Evolutionary conservation across 2,888 invertebrate genomes (phyloP), one percentile per base, ranked within the genome.

Genomic region (Ophion slaviceki): DNA sequence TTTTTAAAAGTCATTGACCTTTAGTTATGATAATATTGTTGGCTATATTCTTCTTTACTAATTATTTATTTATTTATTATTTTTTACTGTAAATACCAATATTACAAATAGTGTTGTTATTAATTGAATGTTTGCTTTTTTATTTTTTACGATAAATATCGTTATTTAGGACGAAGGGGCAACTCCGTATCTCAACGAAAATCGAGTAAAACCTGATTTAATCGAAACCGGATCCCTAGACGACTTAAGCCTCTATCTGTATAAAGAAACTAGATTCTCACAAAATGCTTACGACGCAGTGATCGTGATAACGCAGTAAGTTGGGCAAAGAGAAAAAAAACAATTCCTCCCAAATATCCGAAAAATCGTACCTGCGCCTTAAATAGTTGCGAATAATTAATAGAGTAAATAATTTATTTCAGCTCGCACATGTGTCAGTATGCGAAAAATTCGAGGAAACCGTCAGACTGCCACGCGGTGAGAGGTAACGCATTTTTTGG

Each of bases 151-250:
- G 59, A 20, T 5, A 61, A n/a, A 0, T 32, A 20, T 40, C 17
- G 8, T 71, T 47, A 47, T 71, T 67, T 14, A 86, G 86, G 86
- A 86, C 53, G 47, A 61, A 24, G 72, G 67, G 40, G 86, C 86
- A 14, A 86, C 86, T 68, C 86, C 86, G 14, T 86, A 82, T 67
- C 59, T 86, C n/a, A 80, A 77, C 36, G 64, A 80, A 62, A 80
- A 76, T 36, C 68, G 82, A 36, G 57, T 86, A n/a, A n/a, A 64
- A 40, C 62, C 80, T 32, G 61, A 76, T 80, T 40, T 68, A 14
- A 72, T 86, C 24, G 80, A 74, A 5, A 24, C 71, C n/a, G 71
- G 62, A 32, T 70, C 82, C 17, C 71, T 86, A 67, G 83, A 76
- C 76, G 80, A 62, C 6, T 57, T 86, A 76, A 80, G 82, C 17